Conservation (phyloP, 2,888 invertebrate genomes). For the Andricus curvator region DNA sequence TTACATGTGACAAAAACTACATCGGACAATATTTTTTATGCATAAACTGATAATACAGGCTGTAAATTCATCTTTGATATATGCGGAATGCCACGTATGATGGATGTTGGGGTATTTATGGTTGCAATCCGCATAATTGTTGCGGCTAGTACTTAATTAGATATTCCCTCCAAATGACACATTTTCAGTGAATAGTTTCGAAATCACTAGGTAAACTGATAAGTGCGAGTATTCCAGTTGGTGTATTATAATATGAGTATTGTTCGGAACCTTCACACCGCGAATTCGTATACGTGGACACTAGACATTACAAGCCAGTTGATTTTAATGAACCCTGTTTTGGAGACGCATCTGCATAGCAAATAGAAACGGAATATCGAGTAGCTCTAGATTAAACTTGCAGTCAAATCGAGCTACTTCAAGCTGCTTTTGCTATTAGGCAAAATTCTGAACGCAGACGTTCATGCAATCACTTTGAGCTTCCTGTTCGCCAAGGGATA, state of each 20-base stretch:
- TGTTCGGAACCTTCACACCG: background rate
- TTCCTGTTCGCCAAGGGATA: background rate
- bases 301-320: background rate
- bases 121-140: no score
- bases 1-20: no score
- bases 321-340: constrained; percentile 6
- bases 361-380: constrained; percentile 12
- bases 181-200: background rate
- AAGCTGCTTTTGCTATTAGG: background rate
- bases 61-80: no score
- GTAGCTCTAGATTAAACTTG: background rate
- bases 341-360: background rate
- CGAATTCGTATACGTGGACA: background rate
- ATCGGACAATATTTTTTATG: no score
- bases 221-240: background rate
- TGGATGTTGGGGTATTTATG: no score
- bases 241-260: background rate
- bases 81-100: no score
- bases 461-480: background rate
- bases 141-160: no score
- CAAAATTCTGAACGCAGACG: background rate
- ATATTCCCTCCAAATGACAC: no score
- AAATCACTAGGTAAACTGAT: background rate
- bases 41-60: no score
- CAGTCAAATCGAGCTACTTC: constrained; percentile 1